Evolutionary conservation across 2,113 vertebrate genomes (phyloP).

Genomic region (Camelus bactrianus): DNA sequence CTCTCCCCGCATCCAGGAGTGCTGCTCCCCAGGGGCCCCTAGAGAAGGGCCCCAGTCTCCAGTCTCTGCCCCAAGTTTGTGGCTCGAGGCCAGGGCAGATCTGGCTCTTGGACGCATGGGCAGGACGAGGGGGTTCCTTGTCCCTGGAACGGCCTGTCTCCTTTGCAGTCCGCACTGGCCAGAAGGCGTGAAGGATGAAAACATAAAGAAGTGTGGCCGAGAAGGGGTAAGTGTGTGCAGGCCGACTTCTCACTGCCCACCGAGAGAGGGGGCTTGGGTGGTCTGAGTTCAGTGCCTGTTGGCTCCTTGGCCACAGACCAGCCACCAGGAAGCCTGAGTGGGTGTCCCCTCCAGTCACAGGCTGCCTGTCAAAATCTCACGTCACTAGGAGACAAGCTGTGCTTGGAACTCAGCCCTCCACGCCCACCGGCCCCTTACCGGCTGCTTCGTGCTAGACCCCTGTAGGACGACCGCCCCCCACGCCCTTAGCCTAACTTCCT

Average conservation of each 20-base stretch:
- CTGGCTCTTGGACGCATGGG: background rate
- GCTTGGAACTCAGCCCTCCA: background rate
- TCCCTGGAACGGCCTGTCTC: constrained; percentile 70
- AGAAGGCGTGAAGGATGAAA: constrained; percentile 84
- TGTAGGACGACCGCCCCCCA: background rate
- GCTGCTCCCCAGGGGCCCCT: background rate
- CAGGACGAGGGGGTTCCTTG: background rate
- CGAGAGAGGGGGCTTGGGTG: background rate
- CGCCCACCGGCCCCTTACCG: background rate
- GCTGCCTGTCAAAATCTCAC: background rate
- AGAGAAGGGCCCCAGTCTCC: background rate
- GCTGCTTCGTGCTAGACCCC: background rate
- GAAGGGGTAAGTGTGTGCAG: constrained; percentile 84
- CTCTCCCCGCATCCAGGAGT: background rate
- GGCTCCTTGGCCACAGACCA: background rate
- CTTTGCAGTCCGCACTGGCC: constrained; percentile 84
- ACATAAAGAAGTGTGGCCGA: constrained; percentile 85
- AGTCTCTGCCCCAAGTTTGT: constrained; percentile 20
- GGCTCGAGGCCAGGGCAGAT: constrained; percentile 58
- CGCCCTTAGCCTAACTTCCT: background rate
- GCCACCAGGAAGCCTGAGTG: constrained; percentile 8
- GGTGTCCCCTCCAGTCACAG: background rate
- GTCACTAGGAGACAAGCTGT: background rate
- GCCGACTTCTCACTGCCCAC: background rate
- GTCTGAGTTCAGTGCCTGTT: background rate